Conservation (phyloP, 2,113 vertebrate species). For the Steatornis caripensis region DNA sequence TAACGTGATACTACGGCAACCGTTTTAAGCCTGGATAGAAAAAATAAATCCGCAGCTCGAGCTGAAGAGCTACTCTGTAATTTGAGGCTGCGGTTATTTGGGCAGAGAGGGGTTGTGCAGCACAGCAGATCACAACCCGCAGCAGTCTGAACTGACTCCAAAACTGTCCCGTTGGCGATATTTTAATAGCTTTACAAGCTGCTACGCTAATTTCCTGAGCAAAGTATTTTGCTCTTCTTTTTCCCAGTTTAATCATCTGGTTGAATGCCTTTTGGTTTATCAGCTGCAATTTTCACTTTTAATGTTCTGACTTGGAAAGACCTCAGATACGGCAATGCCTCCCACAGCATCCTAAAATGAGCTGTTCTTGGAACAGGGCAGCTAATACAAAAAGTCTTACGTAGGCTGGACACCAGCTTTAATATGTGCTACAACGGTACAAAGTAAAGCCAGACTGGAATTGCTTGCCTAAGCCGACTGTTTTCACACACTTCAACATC, state of each 20-base stretch:
- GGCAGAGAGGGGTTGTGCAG: neutral
- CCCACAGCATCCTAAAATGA: neutral
- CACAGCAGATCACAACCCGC: neutral
- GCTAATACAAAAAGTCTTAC: neutral
- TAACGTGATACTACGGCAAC: rapidly evolving
- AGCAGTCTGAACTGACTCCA: neutral
- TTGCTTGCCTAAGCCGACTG: neutral
- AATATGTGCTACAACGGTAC: neutral
- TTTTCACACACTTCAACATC: neutral
- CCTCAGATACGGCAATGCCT: neutral
- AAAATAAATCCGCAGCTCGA: neutral
- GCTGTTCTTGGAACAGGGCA: neutral
- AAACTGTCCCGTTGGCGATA: neutral
- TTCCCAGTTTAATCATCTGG: neutral
- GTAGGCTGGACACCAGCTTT: neutral
- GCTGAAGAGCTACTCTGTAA: neutral
- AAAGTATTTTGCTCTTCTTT: neutral
- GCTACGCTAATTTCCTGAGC: neutral
- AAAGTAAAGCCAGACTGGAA: neutral
- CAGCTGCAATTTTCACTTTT: neutral
- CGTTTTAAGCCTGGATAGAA: neutral
- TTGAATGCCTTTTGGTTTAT: neutral
- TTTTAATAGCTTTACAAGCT: neutral
- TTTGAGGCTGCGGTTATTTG: neutral
- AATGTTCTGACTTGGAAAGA: neutral